Evolutionary conservation across 2,113 vertebrate species (phyloP).

Genomic region (Phyllostomus hastatus): DNA sequence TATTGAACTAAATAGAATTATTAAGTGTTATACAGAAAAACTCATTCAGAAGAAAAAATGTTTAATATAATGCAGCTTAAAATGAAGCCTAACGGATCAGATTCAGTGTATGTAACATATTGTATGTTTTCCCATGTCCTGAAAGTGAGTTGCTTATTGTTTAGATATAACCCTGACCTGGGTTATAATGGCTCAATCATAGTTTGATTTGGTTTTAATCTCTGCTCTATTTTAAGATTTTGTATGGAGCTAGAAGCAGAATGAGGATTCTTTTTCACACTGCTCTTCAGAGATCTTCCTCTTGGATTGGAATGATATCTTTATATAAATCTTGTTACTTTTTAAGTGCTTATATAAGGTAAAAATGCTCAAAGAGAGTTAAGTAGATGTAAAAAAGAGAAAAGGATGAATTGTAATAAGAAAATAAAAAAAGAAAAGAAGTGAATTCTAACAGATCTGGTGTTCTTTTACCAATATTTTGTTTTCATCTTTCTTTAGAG

Average conservation of each 20-base stretch:
- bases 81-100: neutral
- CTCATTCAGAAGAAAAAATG: neutral
- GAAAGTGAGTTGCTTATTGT: neutral
- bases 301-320: neutral
- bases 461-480: neutral
- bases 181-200: neutral
- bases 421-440: neutral
- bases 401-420: neutral
- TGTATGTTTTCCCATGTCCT: neutral
- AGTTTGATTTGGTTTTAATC: neutral
- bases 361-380: slow-evolving; percentile 17
- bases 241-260: neutral
- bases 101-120: neutral
- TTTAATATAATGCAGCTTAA: neutral
- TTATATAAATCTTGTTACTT: neutral
- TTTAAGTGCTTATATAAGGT: neutral
- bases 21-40: neutral
- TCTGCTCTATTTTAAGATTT: neutral
- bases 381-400: neutral
- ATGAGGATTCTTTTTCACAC: neutral
- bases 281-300: neutral
- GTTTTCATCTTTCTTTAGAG: neutral
- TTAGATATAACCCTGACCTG: neutral
- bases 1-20: slow-evolving; percentile 6
- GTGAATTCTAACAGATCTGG: neutral